Evolutionary conservation across 1,140 invertebrate genomes (phyloP), one percentile per base, ranked within the genome.

Genomic region (Drosophila mauritiana): DNA sequence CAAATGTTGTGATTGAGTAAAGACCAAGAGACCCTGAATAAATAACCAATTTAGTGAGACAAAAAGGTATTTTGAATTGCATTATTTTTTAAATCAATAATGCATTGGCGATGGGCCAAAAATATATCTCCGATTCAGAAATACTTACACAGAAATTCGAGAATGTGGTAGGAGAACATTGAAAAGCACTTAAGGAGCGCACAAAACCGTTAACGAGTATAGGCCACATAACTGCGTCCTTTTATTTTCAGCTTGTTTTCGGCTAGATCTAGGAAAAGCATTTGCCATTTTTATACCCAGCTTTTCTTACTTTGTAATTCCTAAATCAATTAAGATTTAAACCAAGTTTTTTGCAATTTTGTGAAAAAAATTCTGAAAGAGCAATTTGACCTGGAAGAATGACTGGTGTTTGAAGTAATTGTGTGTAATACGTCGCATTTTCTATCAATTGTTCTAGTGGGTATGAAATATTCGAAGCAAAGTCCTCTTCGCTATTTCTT

Each of bases 131-230:
- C n/a, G 17, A 6, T n/a, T 70, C 36, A 27, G 36, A 48, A 37
- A 27, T 36, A 70, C 17, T 13, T 49, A 7, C 12, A 39, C 20
- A 40, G 15, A 46, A 64, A 56, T 42, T n/a, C 15, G 10, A 6
- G 34, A 46, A 13, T 39, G 6, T 39, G 22, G n/a, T n/a, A 46
- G 46, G 5, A 67, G 69, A 77, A 77, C 74, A 77, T 77, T 77
- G 73, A 69, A 77, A 77, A 77, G 51, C 73, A 77, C 74, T 77
- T 77, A 77, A 37, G 74, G 12, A 46, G 25, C 27, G 20, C 55
- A 68, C 51, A 68, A 36, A 67, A 17, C 15, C 27, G 10, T n/a
- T 43, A n/a, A 12, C 27, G 37, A 42, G 61, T 77, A 51, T 77
- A 49, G 58, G 56, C 37, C 57, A 74, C 34, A 62, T 62, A 40